Evolutionary conservation across 1,140 invertebrate genomes (phyloP).

Genomic region (Caerostris darwini): DNA sequence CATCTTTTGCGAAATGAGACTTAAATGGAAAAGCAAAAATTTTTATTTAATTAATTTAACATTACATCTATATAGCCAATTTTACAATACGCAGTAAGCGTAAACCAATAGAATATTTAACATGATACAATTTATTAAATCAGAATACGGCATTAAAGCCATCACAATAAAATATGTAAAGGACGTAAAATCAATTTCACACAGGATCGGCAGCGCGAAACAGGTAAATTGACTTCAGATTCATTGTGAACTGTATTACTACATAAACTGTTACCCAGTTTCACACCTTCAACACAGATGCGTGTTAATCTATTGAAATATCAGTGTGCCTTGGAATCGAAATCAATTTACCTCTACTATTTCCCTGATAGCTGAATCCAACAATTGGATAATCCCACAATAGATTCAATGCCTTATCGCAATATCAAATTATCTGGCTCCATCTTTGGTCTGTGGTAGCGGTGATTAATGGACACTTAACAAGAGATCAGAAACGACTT

Average conservation of each 20-base stretch:
- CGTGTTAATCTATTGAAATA: constrained; percentile 9
- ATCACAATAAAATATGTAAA: too few species aligned
- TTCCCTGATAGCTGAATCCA: constrained; percentile 31
- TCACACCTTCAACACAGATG: not conserved
- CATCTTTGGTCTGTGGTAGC: constrained; percentile 30
- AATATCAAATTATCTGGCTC: constrained; percentile 40
- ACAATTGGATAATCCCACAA: constrained; percentile 59
- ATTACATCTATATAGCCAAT: too few species aligned
- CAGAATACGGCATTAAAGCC: too few species aligned
- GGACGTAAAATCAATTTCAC: not conserved
- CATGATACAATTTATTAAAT: too few species aligned
- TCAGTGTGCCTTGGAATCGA: constrained; percentile 5
- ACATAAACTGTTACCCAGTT: not conserved
- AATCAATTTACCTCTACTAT: constrained; percentile 29
- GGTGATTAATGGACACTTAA: constrained; percentile 59
- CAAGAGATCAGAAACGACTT: constrained; percentile 24
- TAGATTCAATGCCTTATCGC: constrained; percentile 50
- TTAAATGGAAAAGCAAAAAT: too few species aligned
- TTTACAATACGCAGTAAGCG: too few species aligned
- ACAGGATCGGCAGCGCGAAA: not conserved
- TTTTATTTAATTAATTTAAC: too few species aligned
- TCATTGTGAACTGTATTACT: not conserved
- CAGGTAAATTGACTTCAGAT: not conserved
- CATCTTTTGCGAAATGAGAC: too few species aligned
- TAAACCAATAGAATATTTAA: too few species aligned